Evolutionary conservation across 2,888 invertebrate species (phyloP), one percentile per base, ranked within the genome.

Genomic region (Sturmia bella): DNA sequence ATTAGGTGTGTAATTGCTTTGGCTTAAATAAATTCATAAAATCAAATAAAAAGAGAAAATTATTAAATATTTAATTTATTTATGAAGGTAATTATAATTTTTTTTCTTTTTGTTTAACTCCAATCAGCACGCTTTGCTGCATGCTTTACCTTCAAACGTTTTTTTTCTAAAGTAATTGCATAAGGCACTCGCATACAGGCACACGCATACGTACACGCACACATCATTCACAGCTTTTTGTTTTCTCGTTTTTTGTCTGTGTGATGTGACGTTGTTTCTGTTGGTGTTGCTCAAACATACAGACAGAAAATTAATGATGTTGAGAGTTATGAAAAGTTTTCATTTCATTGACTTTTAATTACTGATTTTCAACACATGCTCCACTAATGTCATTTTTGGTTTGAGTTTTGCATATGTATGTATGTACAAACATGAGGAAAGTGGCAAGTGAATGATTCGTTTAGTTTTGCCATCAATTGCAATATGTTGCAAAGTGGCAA

Each of bases 311-410:
- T 24, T 52, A 64, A 59, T 64, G 57, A 66, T 61, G 66, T 41
- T 79, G 68, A 54, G 59, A 66, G 39, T 57, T 70, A 43, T 37
- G 54, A 57, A 54, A 66, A n/a, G 41, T 75, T 75, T 75, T 63
- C 32, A 57, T 80, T 63, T 75, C 43, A 75, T 64, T 63, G 57
- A 56, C n/a, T 70, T 32, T 63, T 76, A 50, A 75, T 41, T 76
- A 52, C 50, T 76, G 50, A 80, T 70, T 61, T 41, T 64, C 39
- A 75, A 50, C 68, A 80, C 68, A 80, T 75, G 69, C 68, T 75
- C 56, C 50, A 63, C 63, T 61, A 74, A 56, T 32, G 27, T 43
- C 17, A 39, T 9, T 39, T 45, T n/a, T 0, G 24, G 15, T 19
- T 41, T 37, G 59, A 1, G n/a, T 68, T 54, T 54, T 68, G 17